Evolutionary conservation across 2,888 invertebrate genomes (phyloP), one percentile per base, ranked within the genome.

Genomic region (Mylabris sibirica): DNA sequence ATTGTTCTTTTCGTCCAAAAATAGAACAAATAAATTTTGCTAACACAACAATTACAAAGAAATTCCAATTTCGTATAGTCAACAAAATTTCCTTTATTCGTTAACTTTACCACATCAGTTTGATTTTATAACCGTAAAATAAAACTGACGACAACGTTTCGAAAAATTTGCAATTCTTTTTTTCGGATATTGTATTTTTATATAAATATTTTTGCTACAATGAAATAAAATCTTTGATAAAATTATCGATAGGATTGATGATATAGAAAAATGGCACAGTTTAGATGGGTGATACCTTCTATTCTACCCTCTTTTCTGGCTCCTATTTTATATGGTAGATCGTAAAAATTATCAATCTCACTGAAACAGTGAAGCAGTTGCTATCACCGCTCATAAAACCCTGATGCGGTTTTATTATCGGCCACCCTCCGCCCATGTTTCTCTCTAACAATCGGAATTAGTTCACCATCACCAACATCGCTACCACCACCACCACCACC

Each of bases 291-390:
- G 59, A 57, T 35, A 17, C 14, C 57, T n/a, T 1, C 30, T n/a
- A 49, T n/a, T n/a, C n/a, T n/a, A n/a, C 17, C 44, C 17, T 3
- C 12, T 20, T 5, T 11, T 22, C n/a, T 30, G 5, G 59, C 60
- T 70, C 73, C 74, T 76, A 75, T 78, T 81, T 80, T 81, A 80
- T 79, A 77, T 75, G 77, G 73, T 71, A 74, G 73, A 65, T 57
- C 80, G 80, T 81, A 81, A 82, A 82, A 82, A 82, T 82, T 82
- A 81, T 82, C 81, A 81, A 81, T 80, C 80, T 80, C 72, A 76
- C 77, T 77, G 75, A 77, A 79, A 79, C 78, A 77, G 77, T 75
- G 75, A 74, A 70, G 76, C 75, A 75, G 74, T 74, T 76, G 76
- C 77, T 78, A 79, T 79, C 78, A 77, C 71, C 63, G 74, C 71